A percentile compares a stretch with the other conserved stretches of the same genome.
Conservation (phyloP, 92 coral and sea anemone genomes). For the Isaurus tuberculatus region DNA sequence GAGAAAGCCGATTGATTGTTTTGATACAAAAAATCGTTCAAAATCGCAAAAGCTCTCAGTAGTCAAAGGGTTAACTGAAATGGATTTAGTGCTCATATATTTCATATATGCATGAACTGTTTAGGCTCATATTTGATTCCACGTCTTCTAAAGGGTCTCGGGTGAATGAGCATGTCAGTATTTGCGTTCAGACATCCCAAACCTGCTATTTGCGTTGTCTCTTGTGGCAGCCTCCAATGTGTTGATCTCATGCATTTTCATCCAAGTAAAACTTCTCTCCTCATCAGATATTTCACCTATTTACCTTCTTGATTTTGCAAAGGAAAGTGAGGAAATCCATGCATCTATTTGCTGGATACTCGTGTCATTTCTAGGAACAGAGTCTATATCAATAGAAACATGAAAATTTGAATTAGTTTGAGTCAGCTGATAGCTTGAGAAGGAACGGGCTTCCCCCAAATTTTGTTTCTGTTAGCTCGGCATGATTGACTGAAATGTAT, state of each 20-base stretch:
- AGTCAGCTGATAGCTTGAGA: conserved; percentile 40
- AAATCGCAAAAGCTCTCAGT: too few species aligned
- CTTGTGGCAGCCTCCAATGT: conserved; percentile 33
- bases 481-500: conserved; percentile 17
- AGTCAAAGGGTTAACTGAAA: too few species aligned
- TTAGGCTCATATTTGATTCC: conserved; percentile 32
- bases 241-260: conserved; percentile 37
- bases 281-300: conserved; percentile 7
- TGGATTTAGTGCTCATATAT: neutral
- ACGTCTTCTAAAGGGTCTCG: conserved; percentile 35
- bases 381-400: conserved; percentile 44
- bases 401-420: conserved; percentile 54
- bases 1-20: too few species aligned
- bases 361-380: conserved; percentile 44
- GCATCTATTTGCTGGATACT: conserved; percentile 14
- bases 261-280: conserved; percentile 21
- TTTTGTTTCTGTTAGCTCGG: conserved; percentile 24
- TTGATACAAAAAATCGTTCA: too few species aligned
- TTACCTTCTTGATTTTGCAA: conserved; percentile 23
- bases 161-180: conserved; percentile 38
- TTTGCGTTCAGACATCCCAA: conserved; percentile 36
- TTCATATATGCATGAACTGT: conserved; percentile 18
- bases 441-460: conserved; percentile 45
- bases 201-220: conserved; percentile 25
- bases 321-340: conserved; percentile 23